phyloP scores from a whole-genome alignment of 1,140 invertebrate genomes.

The Aphelenchoides besseyi region DNA sequence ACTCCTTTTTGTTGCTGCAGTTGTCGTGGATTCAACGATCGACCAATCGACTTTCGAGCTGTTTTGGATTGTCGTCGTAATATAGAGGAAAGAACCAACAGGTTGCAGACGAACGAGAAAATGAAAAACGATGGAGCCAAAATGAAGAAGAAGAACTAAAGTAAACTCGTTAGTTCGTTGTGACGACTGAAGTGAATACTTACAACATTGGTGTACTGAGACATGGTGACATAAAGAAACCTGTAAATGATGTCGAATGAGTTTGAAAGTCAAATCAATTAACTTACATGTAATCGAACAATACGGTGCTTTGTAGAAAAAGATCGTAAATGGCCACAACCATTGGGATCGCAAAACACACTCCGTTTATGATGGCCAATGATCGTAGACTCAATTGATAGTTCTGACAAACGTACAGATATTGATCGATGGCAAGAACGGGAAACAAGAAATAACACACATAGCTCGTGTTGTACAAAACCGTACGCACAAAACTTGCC shows the following conservation, averaged over 20 bases:
- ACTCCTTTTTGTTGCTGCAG: slow-evolving; percentile 53
- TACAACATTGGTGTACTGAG: slow-evolving; percentile 52
- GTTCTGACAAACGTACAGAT: slow-evolving; percentile 53
- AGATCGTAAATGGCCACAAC: slow-evolving; percentile 52
- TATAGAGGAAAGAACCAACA: slow-evolving; percentile 53
- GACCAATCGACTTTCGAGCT: slow-evolving; percentile 52
- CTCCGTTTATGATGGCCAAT: slow-evolving; percentile 37
- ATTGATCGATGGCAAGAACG: slow-evolving; percentile 54
- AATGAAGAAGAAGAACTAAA: slow-evolving; percentile 58
- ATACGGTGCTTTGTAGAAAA: slow-evolving; percentile 48
- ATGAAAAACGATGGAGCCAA: slow-evolving; percentile 50
- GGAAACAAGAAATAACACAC: slow-evolving; percentile 56
- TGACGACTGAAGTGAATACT: slow-evolving; percentile 13
- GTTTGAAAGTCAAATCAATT: too few species aligned
- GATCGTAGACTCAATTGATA: slow-evolving; percentile 39
- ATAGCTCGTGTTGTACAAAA: slow-evolving; percentile 54
- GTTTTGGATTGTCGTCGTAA: slow-evolving; percentile 55
- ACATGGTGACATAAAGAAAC: slow-evolving; percentile 52
- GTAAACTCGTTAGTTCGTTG: background rate
- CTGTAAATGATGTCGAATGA: too few species aligned
- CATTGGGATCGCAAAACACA: slow-evolving; percentile 55
- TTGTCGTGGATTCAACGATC: slow-evolving; percentile 51
- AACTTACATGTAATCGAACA: slow-evolving; percentile 57
- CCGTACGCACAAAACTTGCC: slow-evolving; percentile 46
- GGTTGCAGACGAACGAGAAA: slow-evolving; percentile 55